These are phyloP conservation scores for Drosophila ironensis DNA, from an alignment of 1,140 invertebrate species.

Conservation along the genomic window DNA sequence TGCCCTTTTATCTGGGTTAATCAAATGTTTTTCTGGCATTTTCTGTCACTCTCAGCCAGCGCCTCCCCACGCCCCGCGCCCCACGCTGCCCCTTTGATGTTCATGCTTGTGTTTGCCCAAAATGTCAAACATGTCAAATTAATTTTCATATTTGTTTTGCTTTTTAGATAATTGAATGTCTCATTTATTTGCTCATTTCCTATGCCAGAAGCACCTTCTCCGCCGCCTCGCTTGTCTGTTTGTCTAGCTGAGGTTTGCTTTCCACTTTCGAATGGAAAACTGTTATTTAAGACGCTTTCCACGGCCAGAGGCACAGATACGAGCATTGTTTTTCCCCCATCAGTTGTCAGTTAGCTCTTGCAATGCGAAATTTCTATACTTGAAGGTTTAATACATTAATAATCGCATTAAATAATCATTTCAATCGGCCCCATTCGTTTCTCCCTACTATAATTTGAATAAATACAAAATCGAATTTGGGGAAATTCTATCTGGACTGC, in stretches of 20 bases:
- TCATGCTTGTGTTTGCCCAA: constrained; percentile 57
- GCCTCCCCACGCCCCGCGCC: constrained; percentile 10
- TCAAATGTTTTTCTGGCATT: constrained; percentile 55
- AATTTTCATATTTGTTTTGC: constrained; percentile 71
- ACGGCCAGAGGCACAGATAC: too few relatives aligned
- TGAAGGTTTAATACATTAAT: too few relatives aligned
- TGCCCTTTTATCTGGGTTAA: constrained; percentile 44
- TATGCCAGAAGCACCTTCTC: constrained; percentile 22
- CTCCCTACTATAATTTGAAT: too few relatives aligned
- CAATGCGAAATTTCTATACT: too few relatives aligned
- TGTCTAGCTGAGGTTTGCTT: constrained; percentile 19
- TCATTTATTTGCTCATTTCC: constrained; percentile 60
- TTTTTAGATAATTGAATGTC: constrained; percentile 74
- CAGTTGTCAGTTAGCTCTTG: too few relatives aligned
- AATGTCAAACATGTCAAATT: constrained; percentile 78
- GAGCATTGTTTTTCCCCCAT: too few relatives aligned
- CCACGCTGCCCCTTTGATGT: constrained; percentile 55
- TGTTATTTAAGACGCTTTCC: constrained; percentile 1
- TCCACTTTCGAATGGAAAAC: not conserved
- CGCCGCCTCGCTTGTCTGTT: constrained; percentile 3
- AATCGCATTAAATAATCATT: too few relatives aligned
- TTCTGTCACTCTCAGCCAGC: constrained; percentile 17
- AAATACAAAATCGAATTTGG: too few relatives aligned
- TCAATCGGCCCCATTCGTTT: too few relatives aligned
- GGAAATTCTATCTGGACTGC: too few relatives aligned